Evolutionary conservation across 2,888 invertebrate species (phyloP).

Genomic region (Hofmannophila pseudospretella): DNA sequence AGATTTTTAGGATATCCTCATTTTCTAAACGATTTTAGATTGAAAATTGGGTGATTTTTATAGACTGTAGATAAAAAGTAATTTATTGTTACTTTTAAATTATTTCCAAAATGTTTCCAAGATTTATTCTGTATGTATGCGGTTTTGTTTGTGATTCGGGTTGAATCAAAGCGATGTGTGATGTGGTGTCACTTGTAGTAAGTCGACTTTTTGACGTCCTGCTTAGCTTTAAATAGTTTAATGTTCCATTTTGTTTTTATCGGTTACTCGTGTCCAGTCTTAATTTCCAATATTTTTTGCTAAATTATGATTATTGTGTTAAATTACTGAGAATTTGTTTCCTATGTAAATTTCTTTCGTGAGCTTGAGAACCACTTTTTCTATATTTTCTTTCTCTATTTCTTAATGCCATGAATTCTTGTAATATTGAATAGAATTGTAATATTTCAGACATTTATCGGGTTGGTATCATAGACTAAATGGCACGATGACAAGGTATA

Average conservation of each 20-base stretch:
- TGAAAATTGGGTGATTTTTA: conserved; percentile 64
- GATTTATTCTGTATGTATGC: conserved; percentile 40
- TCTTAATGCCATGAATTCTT: no score
- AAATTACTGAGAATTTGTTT: no score
- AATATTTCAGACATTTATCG: no score
- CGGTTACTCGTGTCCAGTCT: conserved; percentile 20
- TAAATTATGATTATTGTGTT: no score
- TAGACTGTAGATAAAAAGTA: conserved; percentile 64
- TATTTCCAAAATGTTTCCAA: conserved; percentile 68
- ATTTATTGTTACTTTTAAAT: conserved; percentile 75
- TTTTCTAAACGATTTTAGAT: conserved; percentile 57
- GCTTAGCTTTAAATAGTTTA: conserved; percentile 71
- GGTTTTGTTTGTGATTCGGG: conserved; percentile 38
- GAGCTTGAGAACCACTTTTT: no score
- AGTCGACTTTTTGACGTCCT: conserved; percentile 58
- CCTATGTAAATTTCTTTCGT: no score
- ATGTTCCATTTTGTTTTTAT: conserved; percentile 30
- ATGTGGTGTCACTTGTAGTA: conserved; percentile 40
- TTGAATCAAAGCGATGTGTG: conserved; percentile 41
- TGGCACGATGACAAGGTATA: no score
- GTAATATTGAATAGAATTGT: no score
- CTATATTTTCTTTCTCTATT: no score
- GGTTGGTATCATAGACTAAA: no score
- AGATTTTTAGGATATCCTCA: conserved; percentile 60
- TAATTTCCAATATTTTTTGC: background rate